Percentiles rank a stretch among this genome's conserved stretches.
phyloP scores from a whole-genome alignment of 2,888 invertebrate genomes.

The Hypercompe scribonia region DNA sequence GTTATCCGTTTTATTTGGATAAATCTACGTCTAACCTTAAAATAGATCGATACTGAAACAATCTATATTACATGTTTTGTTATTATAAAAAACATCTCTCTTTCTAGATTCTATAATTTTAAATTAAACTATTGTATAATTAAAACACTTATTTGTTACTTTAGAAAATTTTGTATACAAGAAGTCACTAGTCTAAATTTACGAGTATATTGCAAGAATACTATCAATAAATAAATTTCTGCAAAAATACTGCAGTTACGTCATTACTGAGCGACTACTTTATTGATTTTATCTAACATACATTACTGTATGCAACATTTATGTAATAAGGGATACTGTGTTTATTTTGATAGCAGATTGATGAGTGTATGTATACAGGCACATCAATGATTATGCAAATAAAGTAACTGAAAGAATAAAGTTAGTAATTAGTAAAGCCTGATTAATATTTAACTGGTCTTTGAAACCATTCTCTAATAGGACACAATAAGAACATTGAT shows the following conservation, averaged over 20 bases:
- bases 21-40: neutral
- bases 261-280: constrained; percentile 33
- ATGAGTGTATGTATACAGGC: neutral
- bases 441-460: neutral
- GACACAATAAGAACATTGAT: too few relatives aligned
- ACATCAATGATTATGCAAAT: neutral
- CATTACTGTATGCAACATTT: constrained; percentile 4
- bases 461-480: neutral
- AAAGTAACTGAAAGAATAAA: neutral
- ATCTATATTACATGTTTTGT: neutral
- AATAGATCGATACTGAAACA: neutral
- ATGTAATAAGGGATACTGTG: neutral
- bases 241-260: constrained; percentile 32
- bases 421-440: neutral
- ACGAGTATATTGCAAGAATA: neutral
- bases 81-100: too few relatives aligned
- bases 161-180: neutral
- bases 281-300: constrained; percentile 51
- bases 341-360: neutral
- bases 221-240: constrained; percentile 29
- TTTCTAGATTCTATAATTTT: too few relatives aligned
- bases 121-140: neutral
- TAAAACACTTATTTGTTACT: neutral
- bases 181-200: neutral
- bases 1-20: neutral